Conservation (phyloP, 2,888 invertebrate species). For the Cheilosia pagana region DNA sequence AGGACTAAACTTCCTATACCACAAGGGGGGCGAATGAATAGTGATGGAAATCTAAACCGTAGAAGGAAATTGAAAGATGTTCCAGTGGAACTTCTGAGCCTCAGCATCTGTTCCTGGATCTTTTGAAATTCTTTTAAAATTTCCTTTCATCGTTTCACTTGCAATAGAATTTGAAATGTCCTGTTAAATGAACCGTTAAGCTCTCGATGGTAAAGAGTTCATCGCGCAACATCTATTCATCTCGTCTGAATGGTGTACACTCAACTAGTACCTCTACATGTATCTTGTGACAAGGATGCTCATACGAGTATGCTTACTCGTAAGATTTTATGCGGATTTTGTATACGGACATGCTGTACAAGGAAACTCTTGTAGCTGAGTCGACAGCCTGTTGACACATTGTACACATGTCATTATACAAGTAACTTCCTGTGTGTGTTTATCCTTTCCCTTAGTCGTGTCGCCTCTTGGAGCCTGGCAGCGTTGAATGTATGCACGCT, state of each 20-base stretch:
- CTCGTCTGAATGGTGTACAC: neutral
- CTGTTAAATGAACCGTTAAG: no score
- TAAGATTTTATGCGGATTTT: conserved; percentile 32
- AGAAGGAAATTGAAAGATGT: neutral
- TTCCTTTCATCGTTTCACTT: no score
- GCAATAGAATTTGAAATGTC: no score
- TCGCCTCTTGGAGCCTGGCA: neutral
- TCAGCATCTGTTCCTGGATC: neutral
- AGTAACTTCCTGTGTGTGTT: conserved; percentile 40
- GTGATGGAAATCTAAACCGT: neutral
- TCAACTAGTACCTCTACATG: neutral
- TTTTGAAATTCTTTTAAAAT: no score
- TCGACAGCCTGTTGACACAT: conserved; percentile 52
- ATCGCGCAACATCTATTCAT: neutral
- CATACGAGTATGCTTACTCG: conserved; percentile 8
- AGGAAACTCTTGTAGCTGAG: conserved; percentile 33
- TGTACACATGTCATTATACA: conserved; percentile 51
- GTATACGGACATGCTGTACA: conserved; percentile 1
- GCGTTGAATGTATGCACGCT: neutral
- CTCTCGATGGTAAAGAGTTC: neutral
- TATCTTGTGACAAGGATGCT: conserved; percentile 4
- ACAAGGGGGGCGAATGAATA: neutral
- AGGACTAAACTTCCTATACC: neutral
- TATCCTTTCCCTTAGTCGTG: neutral
- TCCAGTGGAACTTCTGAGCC: neutral